Evolutionary conservation across 2,113 vertebrate species (phyloP).

Genomic region (Festucalex cinctus): DNA sequence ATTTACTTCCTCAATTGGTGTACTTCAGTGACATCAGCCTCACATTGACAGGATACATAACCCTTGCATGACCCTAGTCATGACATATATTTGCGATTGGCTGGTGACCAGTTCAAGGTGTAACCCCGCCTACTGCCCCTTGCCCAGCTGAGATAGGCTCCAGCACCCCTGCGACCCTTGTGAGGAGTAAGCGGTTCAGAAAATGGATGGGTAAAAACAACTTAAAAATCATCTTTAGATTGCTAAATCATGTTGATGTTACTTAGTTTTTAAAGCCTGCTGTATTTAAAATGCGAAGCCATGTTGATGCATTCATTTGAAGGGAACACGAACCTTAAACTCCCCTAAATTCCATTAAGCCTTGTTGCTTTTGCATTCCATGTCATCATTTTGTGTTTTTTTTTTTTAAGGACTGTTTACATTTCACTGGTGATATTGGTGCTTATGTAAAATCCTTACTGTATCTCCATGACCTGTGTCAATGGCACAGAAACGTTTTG

Average conservation of each 20-base stretch:
- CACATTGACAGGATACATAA: neutral
- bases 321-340: neutral
- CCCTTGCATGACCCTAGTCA: too few species aligned
- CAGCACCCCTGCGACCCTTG: too few species aligned
- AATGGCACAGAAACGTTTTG: neutral
- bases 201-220: too few species aligned
- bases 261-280: neutral
- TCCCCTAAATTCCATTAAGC: neutral
- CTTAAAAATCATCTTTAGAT: neutral
- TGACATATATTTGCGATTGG: too few species aligned
- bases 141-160: too few species aligned
- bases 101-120: too few species aligned
- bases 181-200: too few species aligned
- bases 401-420: neutral
- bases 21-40: neutral
- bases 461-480: neutral
- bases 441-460: neutral
- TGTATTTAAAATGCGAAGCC: neutral
- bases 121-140: too few species aligned
- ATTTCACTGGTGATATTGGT: conserved; percentile 1
- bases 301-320: conserved; percentile 1
- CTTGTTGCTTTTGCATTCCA: neutral
- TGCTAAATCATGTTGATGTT: neutral
- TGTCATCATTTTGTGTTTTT: neutral
- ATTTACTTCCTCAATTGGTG: neutral